Conservation (phyloP, 2,113 vertebrate genomes). For the Micromys minutus region DNA sequence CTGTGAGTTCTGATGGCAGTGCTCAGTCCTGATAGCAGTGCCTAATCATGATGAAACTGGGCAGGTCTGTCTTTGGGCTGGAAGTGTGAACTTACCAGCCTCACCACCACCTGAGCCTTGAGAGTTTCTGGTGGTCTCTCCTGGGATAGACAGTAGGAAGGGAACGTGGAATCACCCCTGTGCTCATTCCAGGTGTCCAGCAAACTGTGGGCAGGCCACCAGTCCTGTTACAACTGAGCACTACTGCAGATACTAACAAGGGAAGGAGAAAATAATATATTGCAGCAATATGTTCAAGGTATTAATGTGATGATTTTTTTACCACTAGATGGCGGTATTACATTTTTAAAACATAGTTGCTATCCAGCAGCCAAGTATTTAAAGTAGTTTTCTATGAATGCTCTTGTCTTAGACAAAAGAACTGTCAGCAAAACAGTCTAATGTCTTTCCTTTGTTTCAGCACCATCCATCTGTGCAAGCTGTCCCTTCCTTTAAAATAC, state of each 20-base stretch:
- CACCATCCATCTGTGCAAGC: conserved; percentile 33
- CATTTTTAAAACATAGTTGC: conserved; percentile 30
- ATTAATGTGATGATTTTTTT: conserved; percentile 39
- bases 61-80: no score
- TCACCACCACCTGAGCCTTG: no score
- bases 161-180: no score
- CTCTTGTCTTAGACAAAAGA: conserved; percentile 66
- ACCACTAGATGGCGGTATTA: conserved; percentile 84
- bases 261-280: conserved; percentile 7
- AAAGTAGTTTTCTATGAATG: conserved; percentile 44
- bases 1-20: no score
- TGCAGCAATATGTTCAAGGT: background rate
- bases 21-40: no score
- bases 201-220: no score
- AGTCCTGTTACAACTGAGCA: no score
- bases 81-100: no score
- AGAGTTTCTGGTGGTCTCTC: no score
- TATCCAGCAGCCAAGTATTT: background rate
- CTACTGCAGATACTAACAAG: background rate
- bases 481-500: conserved; percentile 57
- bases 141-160: no score
- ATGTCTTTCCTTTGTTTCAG: conserved; percentile 44
- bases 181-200: no score
- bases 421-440: conserved; percentile 32
- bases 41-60: no score